Evolutionary conservation across 2,888 invertebrate genomes (phyloP), one percentile per base, ranked within the genome.

Genomic region (Eupithecia vulgata): DNA sequence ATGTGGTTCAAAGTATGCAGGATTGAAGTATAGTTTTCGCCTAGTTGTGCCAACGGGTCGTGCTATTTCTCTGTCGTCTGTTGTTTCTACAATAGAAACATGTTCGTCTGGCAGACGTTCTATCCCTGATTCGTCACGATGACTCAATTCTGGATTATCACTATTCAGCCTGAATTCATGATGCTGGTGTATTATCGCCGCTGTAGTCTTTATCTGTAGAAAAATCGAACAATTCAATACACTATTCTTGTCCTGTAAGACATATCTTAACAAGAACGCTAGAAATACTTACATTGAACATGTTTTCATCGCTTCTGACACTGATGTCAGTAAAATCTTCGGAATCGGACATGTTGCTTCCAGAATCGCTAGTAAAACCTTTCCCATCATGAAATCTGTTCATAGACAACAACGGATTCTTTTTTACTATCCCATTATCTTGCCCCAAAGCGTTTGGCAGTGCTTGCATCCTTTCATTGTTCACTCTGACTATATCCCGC

Each of bases 1-100:
- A 80, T 98, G 97, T 37, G 97, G 97, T 87, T 98, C 98, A 84
- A 98, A 98, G 87, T 98, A 98, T 10, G 98, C 98, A 0, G 98
- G 98, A 88, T 98, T 98, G 84, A 98, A 98, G 86, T 98, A 98
- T 4, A 98, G 93, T 85, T 98, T 98, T 79, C 97, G 95, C 70
- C 98, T 94, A 0, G 96, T 96, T 37, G 96, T 96, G 15, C 97
- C 97, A 76, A 96, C 95, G 15, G 96, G 95, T 81, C 96, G 93
- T 13, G 96, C 93, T 79, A 97, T 97, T 79, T 96, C 95, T 74
- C 96, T 93, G 68, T 97, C 96, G 76, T 97, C 97, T 77, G 96
- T 95, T 7, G 97, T 97, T 90, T 98, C 98, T 12, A 97, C 96
- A 73, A 98, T 97, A 2, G 97, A 96, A 12, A 98, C 97, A 85